Percentiles rank a stretch among this genome's conserved stretches.
Evolutionary conservation across 2,113 vertebrate genomes (phyloP).

Genomic region (Semnornis frantzii): DNA sequence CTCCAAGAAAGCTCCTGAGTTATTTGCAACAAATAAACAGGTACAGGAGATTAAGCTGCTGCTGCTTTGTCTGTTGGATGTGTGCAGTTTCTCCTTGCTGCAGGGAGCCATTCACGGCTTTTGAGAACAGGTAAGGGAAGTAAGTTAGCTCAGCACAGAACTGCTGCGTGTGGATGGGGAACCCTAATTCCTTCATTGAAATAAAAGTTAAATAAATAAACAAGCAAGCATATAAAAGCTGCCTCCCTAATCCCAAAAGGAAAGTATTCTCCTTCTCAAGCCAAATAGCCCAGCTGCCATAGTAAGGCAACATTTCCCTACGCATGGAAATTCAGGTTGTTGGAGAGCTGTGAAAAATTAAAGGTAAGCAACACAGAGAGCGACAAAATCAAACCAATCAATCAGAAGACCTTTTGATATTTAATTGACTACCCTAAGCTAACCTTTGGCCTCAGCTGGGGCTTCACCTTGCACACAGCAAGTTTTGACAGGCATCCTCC

Average conservation of each 20-base stretch:
- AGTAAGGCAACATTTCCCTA: neutral
- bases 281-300: neutral
- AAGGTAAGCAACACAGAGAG: neutral
- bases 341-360: neutral
- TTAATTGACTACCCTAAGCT: neutral
- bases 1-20: neutral
- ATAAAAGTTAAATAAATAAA: neutral
- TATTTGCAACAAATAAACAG: neutral
- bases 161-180: neutral
- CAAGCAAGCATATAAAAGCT: neutral
- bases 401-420: neutral
- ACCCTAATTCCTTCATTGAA: neutral
- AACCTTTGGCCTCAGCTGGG: neutral
- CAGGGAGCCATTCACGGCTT: neutral
- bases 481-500: neutral
- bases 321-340: neutral
- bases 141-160: neutral
- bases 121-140: neutral
- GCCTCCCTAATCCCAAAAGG: neutral
- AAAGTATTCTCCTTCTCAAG: neutral
- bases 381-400: neutral
- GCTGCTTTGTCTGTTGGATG: neutral
- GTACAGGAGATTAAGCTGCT: neutral
- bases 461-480: neutral
- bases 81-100: neutral